Evolutionary conservation across 1,140 invertebrate species (phyloP).

Genomic region (Cardiocondyla obscurior): DNA sequence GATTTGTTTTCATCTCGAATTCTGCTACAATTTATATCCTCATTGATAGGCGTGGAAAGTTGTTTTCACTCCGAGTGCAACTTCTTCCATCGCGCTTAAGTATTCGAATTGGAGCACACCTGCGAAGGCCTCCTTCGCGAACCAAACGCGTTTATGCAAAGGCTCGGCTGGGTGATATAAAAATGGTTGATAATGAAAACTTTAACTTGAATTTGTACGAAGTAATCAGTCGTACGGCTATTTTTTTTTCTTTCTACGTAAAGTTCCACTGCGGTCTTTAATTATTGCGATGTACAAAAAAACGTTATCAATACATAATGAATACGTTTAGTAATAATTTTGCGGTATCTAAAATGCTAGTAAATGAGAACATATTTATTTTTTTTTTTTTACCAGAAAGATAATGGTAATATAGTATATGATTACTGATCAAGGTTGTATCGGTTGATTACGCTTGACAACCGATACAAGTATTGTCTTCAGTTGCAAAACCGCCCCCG

Average conservation of each 20-base stretch:
- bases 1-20: slow-evolving; percentile 29
- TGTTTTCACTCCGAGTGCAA: neutral
- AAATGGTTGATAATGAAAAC: too few relatives aligned
- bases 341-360: neutral
- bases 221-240: too few relatives aligned
- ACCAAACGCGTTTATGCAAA: too few relatives aligned
- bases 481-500: neutral
- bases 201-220: too few relatives aligned
- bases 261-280: neutral
- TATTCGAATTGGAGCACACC: too few relatives aligned
- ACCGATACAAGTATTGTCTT: neutral
- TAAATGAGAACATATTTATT: neutral
- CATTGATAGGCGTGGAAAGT: neutral
- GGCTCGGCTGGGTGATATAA: too few relatives aligned
- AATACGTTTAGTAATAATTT: neutral
- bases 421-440: neutral
- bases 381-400: neutral
- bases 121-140: neutral
- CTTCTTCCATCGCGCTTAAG: neutral
- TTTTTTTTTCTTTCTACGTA: too few relatives aligned
- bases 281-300: too few relatives aligned
- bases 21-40: neutral
- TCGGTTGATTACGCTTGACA: neutral
- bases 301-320: neutral
- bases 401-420: neutral